These are phyloP conservation scores for Junco hyemalis DNA, from an alignment of 2,113 vertebrate species.

Conservation along the genomic window DNA sequence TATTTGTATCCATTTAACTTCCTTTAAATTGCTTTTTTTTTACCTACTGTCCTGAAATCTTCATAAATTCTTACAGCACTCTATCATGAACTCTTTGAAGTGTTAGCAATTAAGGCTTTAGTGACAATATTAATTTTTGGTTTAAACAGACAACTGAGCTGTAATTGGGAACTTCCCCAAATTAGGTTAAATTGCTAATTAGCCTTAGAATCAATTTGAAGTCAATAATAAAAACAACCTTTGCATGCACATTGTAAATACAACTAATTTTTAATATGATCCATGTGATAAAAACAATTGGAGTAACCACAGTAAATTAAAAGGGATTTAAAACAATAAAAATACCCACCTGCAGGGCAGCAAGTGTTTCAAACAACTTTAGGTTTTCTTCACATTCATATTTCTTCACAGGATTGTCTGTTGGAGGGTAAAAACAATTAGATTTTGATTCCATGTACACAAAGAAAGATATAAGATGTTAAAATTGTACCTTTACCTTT, in stretches of 20 bases:
- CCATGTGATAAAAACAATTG: neutral
- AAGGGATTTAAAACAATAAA: neutral
- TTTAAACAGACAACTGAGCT: neutral
- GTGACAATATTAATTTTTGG: neutral
- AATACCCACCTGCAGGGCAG: slow-evolving; percentile 82
- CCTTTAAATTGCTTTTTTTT: neutral
- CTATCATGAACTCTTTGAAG: neutral
- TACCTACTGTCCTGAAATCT: neutral
- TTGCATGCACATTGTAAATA: accelerated
- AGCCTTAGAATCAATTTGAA: neutral
- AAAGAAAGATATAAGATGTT: neutral
- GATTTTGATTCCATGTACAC: neutral
- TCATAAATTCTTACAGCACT: neutral
- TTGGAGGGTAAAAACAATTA: neutral
- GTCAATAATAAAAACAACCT: neutral
- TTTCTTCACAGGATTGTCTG: slow-evolving; percentile 84
- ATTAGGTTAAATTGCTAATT: neutral
- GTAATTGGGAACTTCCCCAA: neutral
- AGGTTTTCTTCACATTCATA: slow-evolving; percentile 80
- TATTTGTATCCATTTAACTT: neutral
- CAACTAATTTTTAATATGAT: neutral
- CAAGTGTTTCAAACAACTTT: slow-evolving; percentile 82
- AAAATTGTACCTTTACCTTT: slow-evolving; percentile 73
- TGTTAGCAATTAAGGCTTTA: neutral
- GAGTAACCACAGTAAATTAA: neutral